Conservation (phyloP, 2,113 vertebrate species). For the Scopus umbretta region DNA sequence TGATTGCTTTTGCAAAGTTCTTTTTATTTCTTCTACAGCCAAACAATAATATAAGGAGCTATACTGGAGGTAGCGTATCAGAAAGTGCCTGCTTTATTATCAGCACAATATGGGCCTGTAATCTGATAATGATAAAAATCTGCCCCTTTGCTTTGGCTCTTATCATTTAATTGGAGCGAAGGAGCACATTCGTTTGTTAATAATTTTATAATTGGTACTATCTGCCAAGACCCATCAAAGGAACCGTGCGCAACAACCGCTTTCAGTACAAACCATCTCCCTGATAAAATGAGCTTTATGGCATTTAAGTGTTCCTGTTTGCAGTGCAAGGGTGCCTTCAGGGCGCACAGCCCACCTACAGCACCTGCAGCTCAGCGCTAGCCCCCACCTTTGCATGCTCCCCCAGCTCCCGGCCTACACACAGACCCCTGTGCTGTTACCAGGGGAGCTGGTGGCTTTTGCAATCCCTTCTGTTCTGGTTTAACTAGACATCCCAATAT, state of each 20-base stretch:
- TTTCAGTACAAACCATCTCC: neutral
- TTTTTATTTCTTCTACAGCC: neutral
- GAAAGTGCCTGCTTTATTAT: slow-evolving; percentile 19
- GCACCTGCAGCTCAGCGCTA: rapidly evolving
- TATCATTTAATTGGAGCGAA: slow-evolving; percentile 59
- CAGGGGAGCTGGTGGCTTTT: neutral
- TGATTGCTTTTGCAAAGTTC: neutral
- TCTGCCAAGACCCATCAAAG: slow-evolving; percentile 17
- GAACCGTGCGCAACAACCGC: neutral
- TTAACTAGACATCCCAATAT: neutral
- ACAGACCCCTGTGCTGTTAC: rapidly evolving
- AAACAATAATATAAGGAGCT: slow-evolving; percentile 20
- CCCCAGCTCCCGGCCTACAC: neutral
- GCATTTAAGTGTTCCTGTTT: neutral
- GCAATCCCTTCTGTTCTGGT: neutral
- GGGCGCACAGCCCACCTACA: neutral
- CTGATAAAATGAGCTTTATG: neutral
- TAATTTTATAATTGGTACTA: slow-evolving; percentile 56
- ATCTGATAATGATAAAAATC: slow-evolving; percentile 50
- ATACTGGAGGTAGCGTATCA: neutral
- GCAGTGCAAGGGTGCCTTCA: neutral
- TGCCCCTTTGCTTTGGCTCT: slow-evolving; percentile 42
- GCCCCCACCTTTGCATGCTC: rapidly evolving
- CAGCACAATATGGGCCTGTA: slow-evolving; percentile 17
- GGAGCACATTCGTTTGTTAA: slow-evolving; percentile 35